These are phyloP conservation scores for Palythoa heliodiscus DNA, from an alignment of 92 coral and sea anemone genomes.

Conservation along the genomic window DNA sequence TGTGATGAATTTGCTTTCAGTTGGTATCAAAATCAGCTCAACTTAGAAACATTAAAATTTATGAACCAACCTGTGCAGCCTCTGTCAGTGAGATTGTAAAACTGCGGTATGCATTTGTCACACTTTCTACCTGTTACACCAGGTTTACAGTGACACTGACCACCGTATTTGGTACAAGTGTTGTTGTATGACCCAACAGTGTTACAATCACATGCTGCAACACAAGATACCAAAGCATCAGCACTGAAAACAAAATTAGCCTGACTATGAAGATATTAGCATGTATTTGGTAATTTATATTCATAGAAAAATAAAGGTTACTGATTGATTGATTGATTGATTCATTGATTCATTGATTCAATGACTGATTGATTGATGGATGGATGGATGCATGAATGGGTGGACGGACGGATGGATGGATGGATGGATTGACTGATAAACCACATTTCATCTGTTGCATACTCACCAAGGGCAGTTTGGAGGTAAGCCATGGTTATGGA, in stretches of 20 bases:
- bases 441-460: not conserved
- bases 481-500: slow-evolving; percentile 71
- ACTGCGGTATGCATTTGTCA: slow-evolving; percentile 72
- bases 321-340: too few species aligned
- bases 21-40: too few species aligned
- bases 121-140: slow-evolving; percentile 84
- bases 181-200: slow-evolving; percentile 72
- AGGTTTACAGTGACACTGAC: slow-evolving; percentile 85
- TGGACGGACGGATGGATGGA: too few species aligned
- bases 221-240: not conserved
- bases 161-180: slow-evolving; percentile 73
- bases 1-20: too few species aligned
- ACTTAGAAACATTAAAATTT: not conserved
- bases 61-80: slow-evolving; percentile 78
- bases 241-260: not conserved
- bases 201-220: slow-evolving; percentile 82
- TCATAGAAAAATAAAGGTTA: too few species aligned
- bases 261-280: too few species aligned
- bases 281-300: too few species aligned
- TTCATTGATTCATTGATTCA: too few species aligned
- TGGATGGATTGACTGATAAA: too few species aligned
- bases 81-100: slow-evolving; percentile 66
- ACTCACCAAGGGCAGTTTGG: slow-evolving; percentile 71
- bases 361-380: too few species aligned
- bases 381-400: too few species aligned